Percentiles rank a stretch among this genome's conserved stretches.
These are phyloP conservation scores for Catotricha subobsoleta DNA, from an alignment of 2,888 invertebrate genomes.

Conservation along the genomic window DNA sequence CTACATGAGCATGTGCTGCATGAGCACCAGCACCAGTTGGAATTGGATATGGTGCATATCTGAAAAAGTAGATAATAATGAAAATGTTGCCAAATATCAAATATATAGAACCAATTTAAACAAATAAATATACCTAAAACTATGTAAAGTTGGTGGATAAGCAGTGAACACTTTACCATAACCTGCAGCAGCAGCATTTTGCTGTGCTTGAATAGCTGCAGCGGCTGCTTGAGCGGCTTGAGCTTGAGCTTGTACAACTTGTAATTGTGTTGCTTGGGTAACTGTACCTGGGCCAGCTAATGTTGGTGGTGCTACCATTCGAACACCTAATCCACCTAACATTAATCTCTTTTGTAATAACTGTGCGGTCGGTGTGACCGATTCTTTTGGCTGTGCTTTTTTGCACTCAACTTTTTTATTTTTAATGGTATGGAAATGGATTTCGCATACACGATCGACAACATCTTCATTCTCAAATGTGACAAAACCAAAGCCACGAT, in stretches of 20 bases:
- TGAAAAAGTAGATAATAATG: conserved; percentile 14
- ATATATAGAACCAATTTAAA: not conserved
- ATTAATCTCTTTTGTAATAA: conserved; percentile 49
- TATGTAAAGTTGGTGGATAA: conserved; percentile 35
- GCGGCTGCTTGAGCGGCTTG: conserved; percentile 27
- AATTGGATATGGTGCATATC: conserved; percentile 46
- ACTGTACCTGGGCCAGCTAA: conserved; percentile 30
- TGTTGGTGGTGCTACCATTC: conserved; percentile 36
- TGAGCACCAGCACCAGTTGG: conserved; percentile 31
- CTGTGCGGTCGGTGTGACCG: conserved; percentile 55
- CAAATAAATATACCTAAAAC: conserved; percentile 23
- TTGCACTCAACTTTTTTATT: conserved; percentile 84
- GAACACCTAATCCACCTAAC: conserved; percentile 51
- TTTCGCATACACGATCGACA: conserved; percentile 82
- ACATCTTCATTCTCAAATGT: conserved; percentile 84
- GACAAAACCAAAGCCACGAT: conserved; percentile 80
- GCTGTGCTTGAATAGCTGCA: conserved; percentile 33
- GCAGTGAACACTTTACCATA: conserved; percentile 47
- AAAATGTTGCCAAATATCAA: not conserved
- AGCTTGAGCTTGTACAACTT: conserved; percentile 35
- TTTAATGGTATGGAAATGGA: conserved; percentile 83
- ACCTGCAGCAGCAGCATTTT: conserved; percentile 42
- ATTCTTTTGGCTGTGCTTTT: conserved; percentile 81
- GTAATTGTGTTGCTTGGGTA: conserved; percentile 38
- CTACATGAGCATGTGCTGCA: conserved; percentile 25